Evolutionary conservation across 2,113 vertebrate genomes (phyloP).

Genomic region (Leuciscus idus): DNA sequence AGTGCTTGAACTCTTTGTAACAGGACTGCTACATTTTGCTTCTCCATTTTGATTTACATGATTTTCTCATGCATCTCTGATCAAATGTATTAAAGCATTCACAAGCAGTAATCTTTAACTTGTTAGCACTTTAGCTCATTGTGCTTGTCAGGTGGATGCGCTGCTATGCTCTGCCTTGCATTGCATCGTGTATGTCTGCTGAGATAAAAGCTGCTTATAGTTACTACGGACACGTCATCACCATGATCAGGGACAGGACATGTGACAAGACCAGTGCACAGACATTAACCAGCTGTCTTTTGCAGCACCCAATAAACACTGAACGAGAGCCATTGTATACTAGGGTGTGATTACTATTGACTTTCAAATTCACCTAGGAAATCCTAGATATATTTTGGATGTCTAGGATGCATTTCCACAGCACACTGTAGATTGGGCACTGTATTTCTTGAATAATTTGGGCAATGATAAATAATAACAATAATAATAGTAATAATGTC

Average conservation of each 20-base stretch:
- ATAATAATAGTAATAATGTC: not conserved
- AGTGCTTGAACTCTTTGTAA: not conserved
- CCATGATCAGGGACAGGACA: slow-evolving; percentile 38
- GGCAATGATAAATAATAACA: not conserved
- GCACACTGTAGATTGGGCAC: not conserved
- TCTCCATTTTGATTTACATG: not conserved
- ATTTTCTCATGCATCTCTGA: not conserved
- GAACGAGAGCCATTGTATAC: slow-evolving; percentile 38
- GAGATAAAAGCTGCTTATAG: slow-evolving; percentile 56
- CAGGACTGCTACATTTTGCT: not conserved
- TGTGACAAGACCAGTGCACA: slow-evolving; percentile 60
- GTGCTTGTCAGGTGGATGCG: not conserved
- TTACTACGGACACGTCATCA: slow-evolving; percentile 49
- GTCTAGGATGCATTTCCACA: not conserved
- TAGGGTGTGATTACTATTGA: slow-evolving; percentile 42
- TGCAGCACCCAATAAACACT: slow-evolving; percentile 58
- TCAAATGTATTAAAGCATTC: not conserved
- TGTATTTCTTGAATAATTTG: not conserved
- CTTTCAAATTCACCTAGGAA: not conserved
- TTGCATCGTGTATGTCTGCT: slow-evolving; percentile 30
- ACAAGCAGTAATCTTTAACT: not conserved
- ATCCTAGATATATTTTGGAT: not conserved
- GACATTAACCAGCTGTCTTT: slow-evolving; percentile 69
- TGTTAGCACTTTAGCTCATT: not conserved
- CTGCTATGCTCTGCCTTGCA: not conserved